These are phyloP conservation scores for Diachasma alloeum DNA, from an alignment of 1,140 invertebrate species.

Conservation along the genomic window DNA sequence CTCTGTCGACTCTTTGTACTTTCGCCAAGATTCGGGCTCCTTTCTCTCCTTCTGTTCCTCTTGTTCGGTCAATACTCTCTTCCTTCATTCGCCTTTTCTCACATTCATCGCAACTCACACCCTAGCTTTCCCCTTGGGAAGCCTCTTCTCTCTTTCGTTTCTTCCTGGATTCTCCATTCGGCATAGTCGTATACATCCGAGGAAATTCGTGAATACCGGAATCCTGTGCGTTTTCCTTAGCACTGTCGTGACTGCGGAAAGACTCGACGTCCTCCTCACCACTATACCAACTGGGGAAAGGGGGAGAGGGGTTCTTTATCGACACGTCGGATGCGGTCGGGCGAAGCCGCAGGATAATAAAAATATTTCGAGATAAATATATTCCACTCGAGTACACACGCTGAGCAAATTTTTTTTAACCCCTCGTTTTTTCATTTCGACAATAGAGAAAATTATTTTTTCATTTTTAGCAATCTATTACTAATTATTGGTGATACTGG, in stretches of 20 bases:
- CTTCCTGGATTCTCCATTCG: neutral
- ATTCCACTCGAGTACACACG: neutral
- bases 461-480: too few relatives aligned
- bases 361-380: constrained; percentile 29
- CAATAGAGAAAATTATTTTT: too few relatives aligned
- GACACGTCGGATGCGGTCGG: constrained; percentile 20
- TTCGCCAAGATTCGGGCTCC: neutral
- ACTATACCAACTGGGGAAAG: neutral
- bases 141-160: neutral
- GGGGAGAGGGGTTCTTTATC: constrained; percentile 17
- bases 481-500: too few relatives aligned
- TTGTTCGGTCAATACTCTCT: constrained; percentile 32
- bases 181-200: constrained; percentile 25
- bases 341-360: constrained; percentile 25
- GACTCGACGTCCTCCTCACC: neutral
- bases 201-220: constrained; percentile 46
- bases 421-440: neutral
- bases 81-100: constrained; percentile 22
- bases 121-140: neutral
- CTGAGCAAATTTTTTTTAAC: too few relatives aligned
- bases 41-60: constrained; percentile 1
- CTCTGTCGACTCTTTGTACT: constrained; percentile 10
- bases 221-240: constrained; percentile 37
- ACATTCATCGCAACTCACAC: neutral
- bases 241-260: constrained; percentile 6